phyloP scores from a whole-genome alignment of 2,113 vertebrate genomes.

The Dissostichus mawsoni region DNA sequence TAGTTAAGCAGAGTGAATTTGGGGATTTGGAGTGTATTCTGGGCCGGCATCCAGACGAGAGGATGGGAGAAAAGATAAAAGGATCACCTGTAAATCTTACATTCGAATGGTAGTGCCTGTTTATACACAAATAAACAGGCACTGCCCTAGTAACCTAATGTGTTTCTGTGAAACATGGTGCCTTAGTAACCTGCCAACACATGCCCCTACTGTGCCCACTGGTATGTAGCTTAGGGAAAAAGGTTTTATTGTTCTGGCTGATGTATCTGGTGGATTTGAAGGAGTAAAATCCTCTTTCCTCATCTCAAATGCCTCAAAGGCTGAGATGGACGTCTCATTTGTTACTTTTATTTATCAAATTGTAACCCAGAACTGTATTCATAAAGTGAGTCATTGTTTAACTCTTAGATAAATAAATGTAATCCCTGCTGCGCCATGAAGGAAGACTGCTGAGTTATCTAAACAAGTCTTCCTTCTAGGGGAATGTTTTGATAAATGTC shows the following conservation, averaged over 20 bases:
- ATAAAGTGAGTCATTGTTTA: slow-evolving; percentile 20
- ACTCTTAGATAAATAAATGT: slow-evolving; percentile 19
- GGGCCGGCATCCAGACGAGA: slow-evolving; percentile 47
- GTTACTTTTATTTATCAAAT: slow-evolving; percentile 11
- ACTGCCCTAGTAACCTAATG: slow-evolving; percentile 53
- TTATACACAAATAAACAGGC: slow-evolving; percentile 52
- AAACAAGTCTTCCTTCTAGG: not conserved
- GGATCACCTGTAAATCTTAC: slow-evolving; percentile 55
- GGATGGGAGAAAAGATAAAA: slow-evolving; percentile 36
- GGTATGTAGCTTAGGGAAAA: slow-evolving; percentile 21
- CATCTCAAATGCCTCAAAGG: slow-evolving; percentile 11
- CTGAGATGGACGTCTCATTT: not conserved
- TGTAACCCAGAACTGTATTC: not conserved
- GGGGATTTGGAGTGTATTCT: slow-evolving; percentile 84
- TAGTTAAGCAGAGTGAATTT: slow-evolving; percentile 69
- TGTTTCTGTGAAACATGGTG: slow-evolving; percentile 55
- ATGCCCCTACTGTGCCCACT: slow-evolving; percentile 34
- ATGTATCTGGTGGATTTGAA: slow-evolving; percentile 20
- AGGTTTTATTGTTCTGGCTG: slow-evolving; percentile 23
- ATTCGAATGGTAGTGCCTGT: slow-evolving; percentile 30
- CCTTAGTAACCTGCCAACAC: slow-evolving; percentile 51
- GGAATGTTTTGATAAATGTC: slow-evolving; percentile 23
- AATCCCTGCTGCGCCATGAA: slow-evolving; percentile 8
- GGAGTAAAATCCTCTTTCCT: slow-evolving; percentile 26
- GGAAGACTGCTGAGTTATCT: slow-evolving; percentile 7